These are phyloP conservation scores for Halichoeres trimaculatus DNA, from an alignment of 2,113 vertebrate species.

Conservation along the genomic window DNA sequence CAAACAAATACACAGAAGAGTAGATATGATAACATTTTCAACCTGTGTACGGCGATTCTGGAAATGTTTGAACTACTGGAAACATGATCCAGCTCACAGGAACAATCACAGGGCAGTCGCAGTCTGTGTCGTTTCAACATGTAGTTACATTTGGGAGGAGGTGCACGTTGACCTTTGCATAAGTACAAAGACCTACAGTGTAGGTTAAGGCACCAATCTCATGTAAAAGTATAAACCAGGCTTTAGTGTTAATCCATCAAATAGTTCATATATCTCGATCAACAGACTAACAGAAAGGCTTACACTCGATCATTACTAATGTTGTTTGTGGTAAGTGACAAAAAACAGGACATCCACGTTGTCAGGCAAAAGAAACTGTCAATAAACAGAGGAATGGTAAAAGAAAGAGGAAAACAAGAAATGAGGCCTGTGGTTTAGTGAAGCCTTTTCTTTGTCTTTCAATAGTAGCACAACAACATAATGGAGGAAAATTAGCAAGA, in stretches of 20 bases:
- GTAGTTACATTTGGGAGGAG: too few relatives aligned
- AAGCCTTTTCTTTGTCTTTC: constrained; percentile 2
- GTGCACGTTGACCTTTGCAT: too few relatives aligned
- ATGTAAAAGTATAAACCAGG: not conserved
- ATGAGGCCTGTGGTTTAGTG: not conserved
- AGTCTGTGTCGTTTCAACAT: too few relatives aligned
- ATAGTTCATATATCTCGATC: not conserved
- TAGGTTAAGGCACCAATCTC: too few relatives aligned
- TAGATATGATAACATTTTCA: not conserved
- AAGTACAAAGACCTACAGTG: too few relatives aligned
- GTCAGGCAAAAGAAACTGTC: not conserved
- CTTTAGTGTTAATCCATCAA: not conserved
- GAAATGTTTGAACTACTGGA: too few relatives aligned
- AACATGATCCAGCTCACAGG: too few relatives aligned
- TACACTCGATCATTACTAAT: not conserved
- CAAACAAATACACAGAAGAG: too few relatives aligned
- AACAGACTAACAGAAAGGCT: not conserved
- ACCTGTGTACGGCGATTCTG: too few relatives aligned
- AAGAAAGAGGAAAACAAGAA: not conserved
- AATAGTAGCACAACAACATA: constrained; percentile 6
- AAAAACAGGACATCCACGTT: not conserved
- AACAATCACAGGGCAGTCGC: too few relatives aligned
- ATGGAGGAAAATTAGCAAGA: not conserved
- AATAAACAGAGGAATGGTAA: not conserved
- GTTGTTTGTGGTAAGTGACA: not conserved